These are phyloP conservation scores for Drosophila nigricruria DNA, from an alignment of 2,888 invertebrate species.

Conservation along the genomic window DNA sequence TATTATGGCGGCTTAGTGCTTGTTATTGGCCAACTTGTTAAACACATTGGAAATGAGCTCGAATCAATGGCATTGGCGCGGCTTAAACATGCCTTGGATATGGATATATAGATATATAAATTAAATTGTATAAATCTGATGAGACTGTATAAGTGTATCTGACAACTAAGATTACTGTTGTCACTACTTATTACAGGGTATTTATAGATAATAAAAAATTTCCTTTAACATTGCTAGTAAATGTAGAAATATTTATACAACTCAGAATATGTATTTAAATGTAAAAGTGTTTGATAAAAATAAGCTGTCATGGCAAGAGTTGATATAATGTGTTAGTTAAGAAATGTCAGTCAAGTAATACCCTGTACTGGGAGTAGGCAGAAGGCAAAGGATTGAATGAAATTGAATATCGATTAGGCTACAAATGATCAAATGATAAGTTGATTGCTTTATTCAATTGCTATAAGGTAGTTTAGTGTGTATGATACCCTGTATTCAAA, in stretches of 20 bases:
- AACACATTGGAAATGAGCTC: constrained; percentile 10
- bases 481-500: background rate
- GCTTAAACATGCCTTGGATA: background rate
- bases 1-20: constrained; percentile 34
- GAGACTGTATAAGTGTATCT: too few relatives aligned
- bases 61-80: constrained; percentile 19
- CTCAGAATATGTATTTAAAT: background rate
- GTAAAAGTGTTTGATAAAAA: constrained; percentile 1
- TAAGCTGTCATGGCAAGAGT: background rate
- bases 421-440: background rate
- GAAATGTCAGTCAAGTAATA: background rate
- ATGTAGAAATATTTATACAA: background rate
- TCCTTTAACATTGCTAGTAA: background rate
- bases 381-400: background rate
- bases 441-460: too few relatives aligned
- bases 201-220: background rate
- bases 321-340: background rate
- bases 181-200: background rate
- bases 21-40: constrained; percentile 30
- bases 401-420: background rate
- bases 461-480: background rate
- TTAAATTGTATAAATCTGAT: too few relatives aligned
- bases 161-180: too few relatives aligned
- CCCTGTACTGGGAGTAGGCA: background rate
- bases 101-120: background rate